These are phyloP conservation scores for Psix sp. DNA, from an alignment of 1,140 invertebrate species.

Conservation along the genomic window DNA sequence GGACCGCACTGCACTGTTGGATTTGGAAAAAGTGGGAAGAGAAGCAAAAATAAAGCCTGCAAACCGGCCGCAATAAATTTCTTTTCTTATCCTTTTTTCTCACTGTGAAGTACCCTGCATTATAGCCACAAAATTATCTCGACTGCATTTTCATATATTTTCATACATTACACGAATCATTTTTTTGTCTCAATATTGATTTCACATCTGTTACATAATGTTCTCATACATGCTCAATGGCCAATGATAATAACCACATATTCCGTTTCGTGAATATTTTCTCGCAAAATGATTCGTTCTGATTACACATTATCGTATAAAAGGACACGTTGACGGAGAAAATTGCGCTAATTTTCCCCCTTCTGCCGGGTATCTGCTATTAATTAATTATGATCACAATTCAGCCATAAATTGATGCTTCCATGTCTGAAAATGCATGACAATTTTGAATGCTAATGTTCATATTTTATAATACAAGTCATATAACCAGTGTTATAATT, in stretches of 20 bases:
- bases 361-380: slow-evolving; percentile 1
- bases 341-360: background rate
- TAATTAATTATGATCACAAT: slow-evolving; percentile 26
- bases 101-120: slow-evolving; percentile 22
- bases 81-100: slow-evolving; percentile 14
- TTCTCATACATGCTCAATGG: slow-evolving; percentile 37
- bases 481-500: slow-evolving; percentile 19
- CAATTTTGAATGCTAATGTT: slow-evolving; percentile 23
- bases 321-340: background rate
- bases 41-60: slow-evolving; percentile 10
- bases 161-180: slow-evolving; percentile 57
- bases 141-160: slow-evolving; percentile 62
- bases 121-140: slow-evolving; percentile 52
- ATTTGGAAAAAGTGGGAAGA: slow-evolving; percentile 15
- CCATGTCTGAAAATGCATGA: slow-evolving; percentile 6
- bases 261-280: slow-evolving; percentile 39
- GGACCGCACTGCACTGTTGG: slow-evolving; percentile 13
- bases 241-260: slow-evolving; percentile 20
- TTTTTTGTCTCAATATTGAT: slow-evolving; percentile 46
- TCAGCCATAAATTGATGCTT: slow-evolving; percentile 14
- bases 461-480: slow-evolving; percentile 6
- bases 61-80: slow-evolving; percentile 26
- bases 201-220: slow-evolving; percentile 46
- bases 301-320: background rate
- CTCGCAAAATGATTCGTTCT: slow-evolving; percentile 26